Evolutionary conservation across 2,113 vertebrate species (phyloP).

Genomic region (Monopterus albus): DNA sequence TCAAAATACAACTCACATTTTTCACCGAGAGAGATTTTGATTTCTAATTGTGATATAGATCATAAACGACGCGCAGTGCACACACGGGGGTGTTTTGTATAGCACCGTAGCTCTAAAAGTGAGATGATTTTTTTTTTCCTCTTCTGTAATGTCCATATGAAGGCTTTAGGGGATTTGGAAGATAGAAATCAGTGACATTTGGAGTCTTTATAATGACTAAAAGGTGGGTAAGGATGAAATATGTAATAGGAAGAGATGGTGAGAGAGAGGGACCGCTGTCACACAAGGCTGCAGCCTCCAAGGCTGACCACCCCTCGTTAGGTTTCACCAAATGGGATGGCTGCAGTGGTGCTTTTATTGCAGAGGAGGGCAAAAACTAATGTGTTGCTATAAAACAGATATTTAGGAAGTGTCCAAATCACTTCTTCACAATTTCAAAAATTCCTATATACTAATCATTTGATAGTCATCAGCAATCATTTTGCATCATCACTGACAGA

Average conservation of each 20-base stretch:
- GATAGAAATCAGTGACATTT: constrained; percentile 81
- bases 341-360: not conserved
- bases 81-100: constrained; percentile 57
- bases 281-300: constrained; percentile 42
- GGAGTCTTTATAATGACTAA: constrained; percentile 58
- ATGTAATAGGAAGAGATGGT: constrained; percentile 37
- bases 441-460: not conserved
- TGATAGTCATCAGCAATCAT: too few species aligned
- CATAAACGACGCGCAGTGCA: constrained; percentile 55
- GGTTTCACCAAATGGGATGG: constrained; percentile 12
- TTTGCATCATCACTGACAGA: not conserved
- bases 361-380: not conserved
- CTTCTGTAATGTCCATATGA: constrained; percentile 44
- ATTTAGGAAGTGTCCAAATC: not conserved
- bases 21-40: constrained; percentile 71
- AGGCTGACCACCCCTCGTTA: constrained; percentile 41
- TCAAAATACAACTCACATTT: constrained; percentile 65
- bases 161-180: constrained; percentile 40
- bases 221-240: constrained; percentile 66
- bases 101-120: constrained; percentile 27
- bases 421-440: not conserved
- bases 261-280: constrained; percentile 7
- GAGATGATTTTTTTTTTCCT: constrained; percentile 34
- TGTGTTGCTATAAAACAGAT: not conserved
- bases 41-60: constrained; percentile 80